Base-by-base conservation (phyloP, 2,113 vertebrate genomes). In the Aldabrachelys gigantea region DNA sequence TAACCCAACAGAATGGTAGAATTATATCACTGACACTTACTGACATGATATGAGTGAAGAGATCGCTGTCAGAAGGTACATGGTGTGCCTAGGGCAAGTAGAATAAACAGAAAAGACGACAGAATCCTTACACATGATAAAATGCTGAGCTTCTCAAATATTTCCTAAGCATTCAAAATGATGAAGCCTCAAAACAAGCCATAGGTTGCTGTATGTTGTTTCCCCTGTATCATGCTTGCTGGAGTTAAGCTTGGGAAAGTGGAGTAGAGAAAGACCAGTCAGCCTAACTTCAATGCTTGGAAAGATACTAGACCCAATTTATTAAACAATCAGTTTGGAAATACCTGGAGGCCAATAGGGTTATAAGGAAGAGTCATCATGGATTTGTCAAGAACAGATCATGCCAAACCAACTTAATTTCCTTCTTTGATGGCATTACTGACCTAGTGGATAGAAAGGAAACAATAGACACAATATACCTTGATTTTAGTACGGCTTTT, bases 171-270 rank as follows among this genome's bases (percentile, higher is more conserved):
- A 79, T 14, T 29, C 31, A 41, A 90, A 41, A 83, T 59, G 35
- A 78, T 49, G 27, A 80, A 81, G 24, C 57, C 31, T 72, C 52
- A n/a, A 76, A 17, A 1, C 2, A 87, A 85, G n/a, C 1, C 19
- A 88, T n/a, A 89, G 4, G 35, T 2, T 16, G 44, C 41, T 82
- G 53, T 35, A 44, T 3, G 12, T 47, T 93, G 31, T 81, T 75
- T 41, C n/a, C 90, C 53, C 93, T 75, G 92, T 89, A 90, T 21
- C 4, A n/a, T 5, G 53, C 44, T 5, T 14, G 49, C 89, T 56
- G 90, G 82, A 95, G 87, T 95, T 96, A 85, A 62, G 84, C 79
- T 89, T 92, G 91, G 80, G 80, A 95, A 95, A 96, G 81, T 54
- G 47, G 78, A 35, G 57, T 52, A 92, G 41, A 3, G 80, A 97